A percentile compares a stretch with the other conserved stretches of the same genome.
phyloP scores from a whole-genome alignment of 1,140 invertebrate species.

The Drosophila saltans region DNA sequence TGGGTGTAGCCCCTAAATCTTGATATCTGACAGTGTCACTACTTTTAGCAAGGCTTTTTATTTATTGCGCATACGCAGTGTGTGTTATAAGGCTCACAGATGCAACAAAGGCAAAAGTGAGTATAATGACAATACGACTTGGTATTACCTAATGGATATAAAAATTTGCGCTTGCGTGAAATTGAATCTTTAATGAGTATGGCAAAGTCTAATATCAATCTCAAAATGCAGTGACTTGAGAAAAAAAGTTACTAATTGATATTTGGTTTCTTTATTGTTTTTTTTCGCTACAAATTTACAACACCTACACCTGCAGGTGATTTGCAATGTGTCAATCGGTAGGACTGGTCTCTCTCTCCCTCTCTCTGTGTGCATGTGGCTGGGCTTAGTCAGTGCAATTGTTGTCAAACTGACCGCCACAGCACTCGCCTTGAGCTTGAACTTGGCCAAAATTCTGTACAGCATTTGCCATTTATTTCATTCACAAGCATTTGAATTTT shows the following conservation, averaged over 20 bases:
- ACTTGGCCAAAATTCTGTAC: conserved; percentile 14
- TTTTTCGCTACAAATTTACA: neutral
- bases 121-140: neutral
- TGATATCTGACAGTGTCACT: conserved; percentile 61
- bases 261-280: neutral
- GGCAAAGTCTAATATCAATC: neutral
- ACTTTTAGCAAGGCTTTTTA: conserved; percentile 38
- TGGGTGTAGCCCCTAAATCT: conserved; percentile 39
- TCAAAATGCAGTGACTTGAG: neutral
- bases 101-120: conserved; percentile 25
- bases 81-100: neutral
- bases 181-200: neutral
- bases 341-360: neutral
- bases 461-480: conserved; percentile 22
- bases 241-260: conserved; percentile 1
- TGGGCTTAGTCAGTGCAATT: conserved; percentile 21
- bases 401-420: conserved; percentile 19
- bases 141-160: conserved; percentile 10
- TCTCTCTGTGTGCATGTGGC: neutral
- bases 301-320: conserved; percentile 16
- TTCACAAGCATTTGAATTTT: conserved; percentile 26
- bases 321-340: conserved; percentile 37
- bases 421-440: conserved; percentile 46
- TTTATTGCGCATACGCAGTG: conserved; percentile 53
- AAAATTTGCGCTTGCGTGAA: neutral